These are phyloP conservation scores for Pangasius mekongensis DNA, from an alignment of 2,797 vertebrate genomes.

Conservation along the genomic window DNA sequence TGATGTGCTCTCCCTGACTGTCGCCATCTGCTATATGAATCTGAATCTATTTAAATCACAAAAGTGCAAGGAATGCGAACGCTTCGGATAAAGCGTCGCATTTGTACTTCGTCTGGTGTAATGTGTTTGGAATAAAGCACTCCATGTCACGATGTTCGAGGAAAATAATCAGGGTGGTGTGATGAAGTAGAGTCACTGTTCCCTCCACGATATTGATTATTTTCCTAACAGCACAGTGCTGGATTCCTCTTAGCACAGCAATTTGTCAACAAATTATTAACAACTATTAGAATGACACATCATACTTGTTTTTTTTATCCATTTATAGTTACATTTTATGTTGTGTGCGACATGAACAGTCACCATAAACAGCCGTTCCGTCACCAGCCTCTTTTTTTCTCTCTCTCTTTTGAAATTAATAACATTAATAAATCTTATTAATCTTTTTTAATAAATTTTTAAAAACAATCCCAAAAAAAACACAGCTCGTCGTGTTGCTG, in stretches of 20 bases:
- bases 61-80: neutral
- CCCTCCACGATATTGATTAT: neutral
- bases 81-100: neutral
- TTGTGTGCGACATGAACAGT: neutral
- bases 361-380: no score
- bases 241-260: neutral
- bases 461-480: no score
- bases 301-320: neutral
- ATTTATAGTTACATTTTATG: neutral
- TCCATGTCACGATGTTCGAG: neutral
- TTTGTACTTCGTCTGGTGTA: neutral
- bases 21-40: slow-evolving; percentile 13
- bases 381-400: neutral
- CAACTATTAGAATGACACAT: no score
- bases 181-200: neutral
- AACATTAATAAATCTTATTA: no score
- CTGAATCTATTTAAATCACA: neutral
- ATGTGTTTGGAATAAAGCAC: neutral
- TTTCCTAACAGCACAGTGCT: neutral
- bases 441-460: no score
- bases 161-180: neutral
- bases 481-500: neutral
- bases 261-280: no score
- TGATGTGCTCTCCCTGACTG: neutral
- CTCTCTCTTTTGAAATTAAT: no score